Evolutionary conservation across 1,140 invertebrate genomes (phyloP), one percentile per base, ranked within the genome.

Genomic region (Pogonomyrmex barbatus): DNA sequence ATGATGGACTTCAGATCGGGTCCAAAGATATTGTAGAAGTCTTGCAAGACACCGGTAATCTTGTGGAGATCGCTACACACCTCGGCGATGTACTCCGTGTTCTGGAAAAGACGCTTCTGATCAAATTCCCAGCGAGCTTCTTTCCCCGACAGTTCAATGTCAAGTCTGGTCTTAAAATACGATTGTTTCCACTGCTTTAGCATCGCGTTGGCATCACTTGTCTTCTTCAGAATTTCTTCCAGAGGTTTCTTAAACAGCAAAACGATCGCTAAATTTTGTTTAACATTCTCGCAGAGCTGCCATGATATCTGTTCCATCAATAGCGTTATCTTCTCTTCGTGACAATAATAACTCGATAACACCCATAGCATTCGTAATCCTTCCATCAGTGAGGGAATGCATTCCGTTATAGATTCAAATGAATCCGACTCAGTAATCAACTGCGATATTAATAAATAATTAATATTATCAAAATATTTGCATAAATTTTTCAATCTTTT

Each of bases 71-170:
- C 97, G 36, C 96, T 95, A 88, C 97, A 97, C n/a, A 99, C 97
- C 12, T 95, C 95, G 0, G 89, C 89, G 87, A 98, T 97, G 91
- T 99, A 98, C 92, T 99, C 98, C 0, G 98, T 98, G 68, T 96
- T 96, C 9, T 96, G 96, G 93, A 99, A 99, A 2, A 99, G 94
- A 63, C 96, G 96, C 10, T 96, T 96, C 86, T 97, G 96, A 91
- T 98, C 97, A 94, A 99, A 99, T 94, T 99, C 98, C 98, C 98
- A 99, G 17, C 98, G 96, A 10, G 96, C 96, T 4, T 97, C 97
- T 89, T 97, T 97, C 0, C 97, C 97, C 0, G 97, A 97, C 3
- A 96, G 91, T 94, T 99, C 98, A 87, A 99, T 99, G 85, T 96
- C 97, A 24, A 96, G 95, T 42, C 98, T 95, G 0, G 97, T 98